phyloP scores from a whole-genome alignment of 2,113 vertebrate species.

The Entelurus aequoreus region DNA sequence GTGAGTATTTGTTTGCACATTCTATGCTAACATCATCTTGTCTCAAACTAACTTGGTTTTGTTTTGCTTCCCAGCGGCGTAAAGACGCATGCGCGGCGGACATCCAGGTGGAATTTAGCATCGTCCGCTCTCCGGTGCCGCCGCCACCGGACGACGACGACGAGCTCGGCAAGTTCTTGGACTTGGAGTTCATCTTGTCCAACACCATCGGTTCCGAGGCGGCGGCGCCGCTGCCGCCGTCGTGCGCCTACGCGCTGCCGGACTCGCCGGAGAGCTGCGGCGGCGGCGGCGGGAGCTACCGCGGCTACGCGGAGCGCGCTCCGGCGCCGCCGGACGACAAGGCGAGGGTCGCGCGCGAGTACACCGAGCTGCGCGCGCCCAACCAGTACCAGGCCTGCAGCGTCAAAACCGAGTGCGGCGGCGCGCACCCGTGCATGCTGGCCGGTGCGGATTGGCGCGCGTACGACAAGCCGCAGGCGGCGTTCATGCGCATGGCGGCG shows the following conservation, averaged over 20 bases:
- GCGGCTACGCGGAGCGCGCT: slow-evolving; percentile 65
- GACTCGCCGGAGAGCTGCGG: slow-evolving; percentile 87
- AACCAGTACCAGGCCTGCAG: slow-evolving; percentile 59
- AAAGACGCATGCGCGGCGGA: slow-evolving; percentile 42
- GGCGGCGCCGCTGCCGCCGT: slow-evolving; percentile 25
- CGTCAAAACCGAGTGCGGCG: slow-evolving; percentile 79
- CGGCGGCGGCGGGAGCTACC: slow-evolving; percentile 67
- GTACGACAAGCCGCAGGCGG: slow-evolving; percentile 51
- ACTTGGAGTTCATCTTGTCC: slow-evolving; percentile 87
- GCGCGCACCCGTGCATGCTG: slow-evolving; percentile 80
- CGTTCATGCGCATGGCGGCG: slow-evolving; percentile 58
- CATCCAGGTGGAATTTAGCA: slow-evolving; percentile 71
- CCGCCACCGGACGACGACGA: slow-evolving; percentile 73
- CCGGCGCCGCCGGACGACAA: slow-evolving; percentile 35
- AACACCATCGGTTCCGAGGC: slow-evolving; percentile 70
- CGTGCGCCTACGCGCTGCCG: slow-evolving; percentile 76
- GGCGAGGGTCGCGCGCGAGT: slow-evolving; percentile 65
- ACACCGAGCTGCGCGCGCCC: slow-evolving; percentile 75
- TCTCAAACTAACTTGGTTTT: neutral
- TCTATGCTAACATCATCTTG: neutral
- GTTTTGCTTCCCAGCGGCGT: slow-evolving; percentile 45
- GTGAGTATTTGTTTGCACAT: slow-evolving; percentile 16
- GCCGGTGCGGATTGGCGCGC: slow-evolving; percentile 62
- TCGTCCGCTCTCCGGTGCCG: slow-evolving; percentile 61
- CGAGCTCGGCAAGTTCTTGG: slow-evolving; percentile 81